These are phyloP conservation scores for Myathropa florea DNA, from an alignment of 2,888 invertebrate species.

Conservation along the genomic window DNA sequence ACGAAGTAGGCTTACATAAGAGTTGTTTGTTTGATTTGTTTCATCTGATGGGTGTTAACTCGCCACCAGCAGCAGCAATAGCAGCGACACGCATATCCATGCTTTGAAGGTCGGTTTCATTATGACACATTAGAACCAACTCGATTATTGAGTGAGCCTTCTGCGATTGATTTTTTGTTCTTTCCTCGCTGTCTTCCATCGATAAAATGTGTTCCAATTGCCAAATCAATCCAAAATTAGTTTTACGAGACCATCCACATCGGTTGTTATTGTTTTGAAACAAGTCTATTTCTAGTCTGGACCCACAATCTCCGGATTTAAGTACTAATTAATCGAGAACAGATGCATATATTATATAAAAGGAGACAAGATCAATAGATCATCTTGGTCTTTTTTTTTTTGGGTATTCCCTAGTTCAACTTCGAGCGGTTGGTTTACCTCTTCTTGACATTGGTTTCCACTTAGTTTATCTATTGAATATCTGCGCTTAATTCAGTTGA, in stretches of 20 bases:
- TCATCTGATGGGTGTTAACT: not conserved
- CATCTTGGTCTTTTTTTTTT: not conserved
- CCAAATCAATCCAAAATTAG: not conserved
- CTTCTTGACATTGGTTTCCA: not conserved
- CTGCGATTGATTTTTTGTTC: constrained; percentile 28
- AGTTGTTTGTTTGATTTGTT: not conserved
- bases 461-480: not conserved
- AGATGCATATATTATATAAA: too few relatives aligned
- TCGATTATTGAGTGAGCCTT: constrained; percentile 61
- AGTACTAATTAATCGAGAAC: not conserved
- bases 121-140: constrained; percentile 61
- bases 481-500: not conserved
- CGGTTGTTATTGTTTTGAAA: too few relatives aligned
- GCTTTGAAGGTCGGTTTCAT: constrained; percentile 50
- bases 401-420: not conserved
- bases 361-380: not conserved
- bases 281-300: not conserved
- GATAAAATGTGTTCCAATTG: not conserved
- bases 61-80: not conserved
- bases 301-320: not conserved
- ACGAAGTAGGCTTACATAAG: not conserved
- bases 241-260: not conserved
- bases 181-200: not conserved
- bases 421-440: not conserved
- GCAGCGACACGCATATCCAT: not conserved